Evolutionary conservation across 2,888 invertebrate species (phyloP).

Genomic region (Stenichneumon culpator): DNA sequence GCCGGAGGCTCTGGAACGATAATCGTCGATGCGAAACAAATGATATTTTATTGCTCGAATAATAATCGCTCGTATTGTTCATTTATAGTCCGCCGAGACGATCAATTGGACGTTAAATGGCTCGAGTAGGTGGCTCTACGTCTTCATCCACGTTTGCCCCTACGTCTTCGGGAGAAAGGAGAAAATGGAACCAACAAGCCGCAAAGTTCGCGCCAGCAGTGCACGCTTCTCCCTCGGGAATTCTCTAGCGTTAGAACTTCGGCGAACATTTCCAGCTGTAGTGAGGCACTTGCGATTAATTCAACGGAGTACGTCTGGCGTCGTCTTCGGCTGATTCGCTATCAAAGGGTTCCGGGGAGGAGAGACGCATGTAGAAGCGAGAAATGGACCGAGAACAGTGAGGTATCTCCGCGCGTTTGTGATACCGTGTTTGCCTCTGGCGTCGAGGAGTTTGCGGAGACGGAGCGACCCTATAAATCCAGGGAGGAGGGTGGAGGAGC

Average conservation of each 20-base stretch:
- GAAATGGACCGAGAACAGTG: neutral
- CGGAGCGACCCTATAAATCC: constrained; percentile 1
- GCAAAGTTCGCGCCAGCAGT: constrained; percentile 24
- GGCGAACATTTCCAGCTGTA: neutral
- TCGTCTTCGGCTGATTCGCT: constrained; percentile 30
- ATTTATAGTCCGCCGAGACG: neutral
- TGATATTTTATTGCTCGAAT: constrained; percentile 4
- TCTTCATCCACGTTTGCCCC: neutral
- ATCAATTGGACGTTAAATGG: neutral
- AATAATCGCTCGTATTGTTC: neutral
- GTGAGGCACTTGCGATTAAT: constrained; percentile 33
- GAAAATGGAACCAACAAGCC: neutral
- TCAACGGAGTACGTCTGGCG: constrained; percentile 26
- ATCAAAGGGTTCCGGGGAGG: constrained; percentile 32
- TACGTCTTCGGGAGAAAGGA: neutral
- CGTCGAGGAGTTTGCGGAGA: constrained; percentile 20
- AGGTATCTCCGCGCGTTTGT: neutral
- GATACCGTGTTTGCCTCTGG: neutral
- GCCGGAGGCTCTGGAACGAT: neutral
- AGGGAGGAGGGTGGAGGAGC: neutral
- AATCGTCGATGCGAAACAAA: constrained; percentile 2
- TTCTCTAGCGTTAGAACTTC: constrained; percentile 1
- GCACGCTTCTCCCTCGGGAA: neutral
- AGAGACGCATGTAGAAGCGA: constrained; percentile 17
- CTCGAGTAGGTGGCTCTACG: neutral